A percentile compares a stretch with the other conserved stretches of the same genome.
Evolutionary conservation across 2,113 vertebrate genomes (phyloP).

Genomic region (Salvelinus fontinalis): DNA sequence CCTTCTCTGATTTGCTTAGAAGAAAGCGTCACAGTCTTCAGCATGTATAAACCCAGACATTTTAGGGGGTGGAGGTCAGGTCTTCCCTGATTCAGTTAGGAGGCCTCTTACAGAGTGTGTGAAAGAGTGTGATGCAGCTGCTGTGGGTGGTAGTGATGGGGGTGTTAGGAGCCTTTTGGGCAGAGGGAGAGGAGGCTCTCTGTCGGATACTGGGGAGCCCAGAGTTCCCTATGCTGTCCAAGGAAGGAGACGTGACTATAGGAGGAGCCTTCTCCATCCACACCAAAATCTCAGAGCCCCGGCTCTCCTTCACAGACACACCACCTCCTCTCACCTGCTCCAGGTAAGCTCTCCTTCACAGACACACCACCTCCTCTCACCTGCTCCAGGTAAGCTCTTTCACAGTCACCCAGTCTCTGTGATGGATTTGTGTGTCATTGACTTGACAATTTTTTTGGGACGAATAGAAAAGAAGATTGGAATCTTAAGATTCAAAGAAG

Average conservation of each 20-base stretch:
- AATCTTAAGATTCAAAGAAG: background rate
- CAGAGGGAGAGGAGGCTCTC: constrained; percentile 21
- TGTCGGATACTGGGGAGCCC: constrained; percentile 52
- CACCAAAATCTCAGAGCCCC: constrained; percentile 35
- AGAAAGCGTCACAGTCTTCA: constrained; percentile 13
- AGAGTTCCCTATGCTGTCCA: constrained; percentile 43
- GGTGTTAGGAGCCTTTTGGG: constrained; percentile 32
- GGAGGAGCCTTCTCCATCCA: constrained; percentile 58
- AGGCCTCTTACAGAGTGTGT: background rate
- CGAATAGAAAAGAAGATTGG: too few species aligned
- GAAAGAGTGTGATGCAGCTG: constrained; percentile 30
- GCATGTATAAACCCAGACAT: constrained; percentile 6
- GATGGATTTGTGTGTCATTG: too few species aligned
- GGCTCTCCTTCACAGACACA: constrained; percentile 35
- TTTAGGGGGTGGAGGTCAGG: background rate
- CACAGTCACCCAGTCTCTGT: too few species aligned
- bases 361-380: constrained; percentile 37
- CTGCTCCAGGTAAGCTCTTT: constrained; percentile 45
- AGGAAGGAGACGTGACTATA: constrained; percentile 52
- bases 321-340: constrained; percentile 46
- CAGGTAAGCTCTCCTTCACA: constrained; percentile 43
- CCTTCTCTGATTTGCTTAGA: constrained; percentile 19
- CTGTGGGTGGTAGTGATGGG: constrained; percentile 11
- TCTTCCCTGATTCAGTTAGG: background rate
- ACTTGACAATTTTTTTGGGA: too few species aligned